Evolutionary conservation across 2,888 invertebrate species (phyloP), one percentile per base, ranked within the genome.

Genomic region (Mythimna loreyi): DNA sequence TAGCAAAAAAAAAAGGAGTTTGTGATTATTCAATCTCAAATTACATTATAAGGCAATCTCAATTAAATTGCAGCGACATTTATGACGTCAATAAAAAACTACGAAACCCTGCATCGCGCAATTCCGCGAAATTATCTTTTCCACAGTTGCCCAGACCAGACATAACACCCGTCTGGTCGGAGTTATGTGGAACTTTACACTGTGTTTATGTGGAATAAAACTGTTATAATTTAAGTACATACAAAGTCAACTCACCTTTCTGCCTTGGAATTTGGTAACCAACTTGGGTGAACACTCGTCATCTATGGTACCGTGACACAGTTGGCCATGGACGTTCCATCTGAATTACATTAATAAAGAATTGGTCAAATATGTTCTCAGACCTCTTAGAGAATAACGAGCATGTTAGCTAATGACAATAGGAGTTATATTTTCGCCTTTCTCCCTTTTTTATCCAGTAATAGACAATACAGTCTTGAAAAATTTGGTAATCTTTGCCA

Each of bases 291-390:
- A 89, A 77, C 86, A 91, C 56, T 94, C 95, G 88, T 98, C 98
- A 84, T 98, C 97, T 23, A 98, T 97, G 83, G 96, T 96, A 5
- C 98, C 98, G 86, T 98, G 98, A 28, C 99, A 99, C 19, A 99
- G 94, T 91, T 99, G 99, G 0, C 99, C 99, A 89, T 99, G 98
- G 50, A 99, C 97, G 30, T 98, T 99, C 99, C 99, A 99, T 30
- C 97, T 97, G 74, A 33, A 84, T 78, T 28, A 28, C 28, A 28
- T 28, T 28, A 4, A 28, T 28, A 28, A 28, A 28, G 28, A 28
- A 28, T 4, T 3, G 28, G 28, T 28, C 4, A 40, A 40, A 16
- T 2, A 16, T 40, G 40, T 40, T 40, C 16, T 16, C 16, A 16
- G 40, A 40, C 19, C 13, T 40, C 16, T 40, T 40, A 4, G 40